Conservation (phyloP, 2,113 vertebrate genomes). For the Xiphophorus maculatus region DNA sequence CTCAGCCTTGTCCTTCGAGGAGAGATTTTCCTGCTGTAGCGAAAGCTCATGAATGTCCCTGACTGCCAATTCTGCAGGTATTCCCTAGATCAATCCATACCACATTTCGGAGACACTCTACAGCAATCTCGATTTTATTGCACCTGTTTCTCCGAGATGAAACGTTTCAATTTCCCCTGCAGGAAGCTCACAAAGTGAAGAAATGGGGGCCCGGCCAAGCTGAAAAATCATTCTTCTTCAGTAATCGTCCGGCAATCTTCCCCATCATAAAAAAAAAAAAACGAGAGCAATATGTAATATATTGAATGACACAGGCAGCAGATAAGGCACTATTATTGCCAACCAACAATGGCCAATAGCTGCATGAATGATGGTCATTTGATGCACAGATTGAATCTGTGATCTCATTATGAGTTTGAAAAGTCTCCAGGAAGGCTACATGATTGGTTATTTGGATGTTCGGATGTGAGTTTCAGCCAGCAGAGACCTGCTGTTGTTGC, state of each 20-base stretch:
- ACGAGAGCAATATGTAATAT: conserved; percentile 57
- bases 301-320: conserved; percentile 54
- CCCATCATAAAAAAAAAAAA: conserved; percentile 53
- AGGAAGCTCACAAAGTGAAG: conserved; percentile 44
- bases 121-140: conserved; percentile 69
- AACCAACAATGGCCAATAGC: conserved; percentile 59
- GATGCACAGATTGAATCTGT: conserved; percentile 63
- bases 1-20: conserved; percentile 14
- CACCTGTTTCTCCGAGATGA: conserved; percentile 68
- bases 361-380: conserved; percentile 66
- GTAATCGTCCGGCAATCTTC: conserved; percentile 57
- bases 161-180: conserved; percentile 75
- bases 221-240: conserved; percentile 50
- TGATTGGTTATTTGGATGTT: conserved; percentile 54
- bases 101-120: conserved; percentile 60
- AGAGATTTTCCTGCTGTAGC: conserved; percentile 42
- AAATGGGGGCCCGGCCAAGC: conserved; percentile 42
- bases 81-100: conserved; percentile 56
- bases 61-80: conserved; percentile 39
- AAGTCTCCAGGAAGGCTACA: conserved; percentile 38
- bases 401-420: conserved; percentile 59
- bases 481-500: conserved; percentile 3
- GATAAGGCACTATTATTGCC: conserved; percentile 50
- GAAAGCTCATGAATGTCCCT: conserved; percentile 30
- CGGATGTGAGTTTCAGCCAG: conserved; percentile 27